Percentiles rank a stretch among this genome's conserved stretches.
phyloP scores from a whole-genome alignment of 2,797 vertebrate genomes.

The Mustela erminea region DNA sequence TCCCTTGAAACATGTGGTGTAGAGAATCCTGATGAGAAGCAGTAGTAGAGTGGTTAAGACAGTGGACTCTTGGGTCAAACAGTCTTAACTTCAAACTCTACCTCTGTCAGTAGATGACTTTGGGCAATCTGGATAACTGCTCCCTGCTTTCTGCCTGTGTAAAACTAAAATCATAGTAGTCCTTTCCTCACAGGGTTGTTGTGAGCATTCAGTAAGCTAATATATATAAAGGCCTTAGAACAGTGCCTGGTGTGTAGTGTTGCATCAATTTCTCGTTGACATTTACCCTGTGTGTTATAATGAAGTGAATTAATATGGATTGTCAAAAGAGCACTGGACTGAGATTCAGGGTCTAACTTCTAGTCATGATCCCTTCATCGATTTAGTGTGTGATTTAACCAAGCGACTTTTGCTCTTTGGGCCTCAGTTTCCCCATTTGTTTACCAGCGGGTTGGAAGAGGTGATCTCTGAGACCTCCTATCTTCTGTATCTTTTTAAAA shows the following conservation, averaged over 20 bases:
- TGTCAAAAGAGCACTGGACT: background rate
- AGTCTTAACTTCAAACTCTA: background rate
- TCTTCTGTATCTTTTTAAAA: background rate
- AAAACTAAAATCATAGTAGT: background rate
- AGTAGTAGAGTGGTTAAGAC: background rate
- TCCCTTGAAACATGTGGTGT: background rate
- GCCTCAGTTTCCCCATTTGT: background rate
- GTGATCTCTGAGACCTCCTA: background rate
- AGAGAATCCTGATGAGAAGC: background rate
- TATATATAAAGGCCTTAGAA: background rate
- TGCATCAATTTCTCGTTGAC: background rate
- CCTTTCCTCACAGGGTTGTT: background rate
- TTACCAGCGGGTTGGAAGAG: background rate
- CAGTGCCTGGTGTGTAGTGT: background rate
- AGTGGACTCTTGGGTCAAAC: background rate
- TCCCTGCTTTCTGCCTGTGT: background rate
- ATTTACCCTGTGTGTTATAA: background rate
- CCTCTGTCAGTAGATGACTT: background rate
- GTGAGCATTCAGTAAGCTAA: background rate
- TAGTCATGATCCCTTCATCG: background rate
- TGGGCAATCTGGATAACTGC: background rate
- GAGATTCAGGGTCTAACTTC: background rate
- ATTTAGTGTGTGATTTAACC: background rate
- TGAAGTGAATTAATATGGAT: background rate
- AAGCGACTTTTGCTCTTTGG: background rate